Conservation (phyloP, 2,113 vertebrate species). For the Plecturocebus donacophilus region DNA sequence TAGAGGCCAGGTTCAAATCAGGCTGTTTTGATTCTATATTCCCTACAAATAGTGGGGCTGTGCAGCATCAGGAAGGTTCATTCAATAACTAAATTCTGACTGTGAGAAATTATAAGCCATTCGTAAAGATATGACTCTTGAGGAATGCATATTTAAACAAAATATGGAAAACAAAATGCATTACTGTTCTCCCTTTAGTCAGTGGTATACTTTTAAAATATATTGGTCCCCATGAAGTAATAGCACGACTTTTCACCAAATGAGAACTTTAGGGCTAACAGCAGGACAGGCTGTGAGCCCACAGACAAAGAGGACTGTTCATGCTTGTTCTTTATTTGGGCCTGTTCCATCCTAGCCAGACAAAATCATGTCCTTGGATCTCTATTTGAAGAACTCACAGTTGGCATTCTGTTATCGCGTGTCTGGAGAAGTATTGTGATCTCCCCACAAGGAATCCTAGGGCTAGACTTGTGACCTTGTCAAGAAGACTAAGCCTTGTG, state of each 20-base stretch:
- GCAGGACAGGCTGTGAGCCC: conserved; percentile 41
- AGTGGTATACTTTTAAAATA: conserved; percentile 23
- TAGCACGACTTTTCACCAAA: conserved; percentile 35
- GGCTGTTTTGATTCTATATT: not conserved
- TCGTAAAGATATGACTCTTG: not conserved
- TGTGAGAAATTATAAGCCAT: not conserved
- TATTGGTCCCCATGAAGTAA: not conserved
- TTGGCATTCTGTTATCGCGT: conserved; percentile 53
- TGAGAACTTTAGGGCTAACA: conserved; percentile 41
- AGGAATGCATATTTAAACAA: not conserved
- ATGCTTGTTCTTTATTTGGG: conserved; percentile 45
- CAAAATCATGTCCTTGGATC: conserved; percentile 58
- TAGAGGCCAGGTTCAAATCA: not conserved
- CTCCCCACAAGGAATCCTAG: conserved; percentile 49
- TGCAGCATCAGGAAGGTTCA: not conserved
- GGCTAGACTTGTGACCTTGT: conserved; percentile 69
- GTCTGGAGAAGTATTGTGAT: conserved; percentile 65
- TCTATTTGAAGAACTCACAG: conserved; percentile 60
- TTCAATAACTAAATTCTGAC: not conserved
- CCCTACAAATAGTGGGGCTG: fast-evolving
- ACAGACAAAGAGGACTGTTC: conserved; percentile 57
- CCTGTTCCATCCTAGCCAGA: conserved; percentile 59
- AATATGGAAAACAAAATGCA: not conserved
- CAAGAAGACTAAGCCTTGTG: conserved; percentile 58
- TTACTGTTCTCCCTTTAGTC: not conserved